phyloP scores from a whole-genome alignment of 2,113 vertebrate species.

The Muntiacus reevesi region DNA sequence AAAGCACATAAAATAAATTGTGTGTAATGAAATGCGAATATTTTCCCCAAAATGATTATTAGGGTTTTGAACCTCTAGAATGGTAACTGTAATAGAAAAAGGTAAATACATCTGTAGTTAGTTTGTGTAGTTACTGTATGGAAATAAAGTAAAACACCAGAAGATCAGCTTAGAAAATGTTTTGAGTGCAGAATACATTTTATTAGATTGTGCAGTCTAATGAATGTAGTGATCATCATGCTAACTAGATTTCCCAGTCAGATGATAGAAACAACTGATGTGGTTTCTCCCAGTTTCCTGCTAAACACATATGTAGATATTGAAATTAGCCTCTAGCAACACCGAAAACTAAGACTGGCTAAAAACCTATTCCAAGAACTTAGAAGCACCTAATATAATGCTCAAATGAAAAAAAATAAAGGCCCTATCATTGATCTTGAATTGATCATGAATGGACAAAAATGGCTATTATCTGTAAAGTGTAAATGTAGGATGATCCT shows the following conservation, averaged over 20 bases:
- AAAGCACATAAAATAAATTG: not conserved
- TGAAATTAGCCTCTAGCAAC: not conserved
- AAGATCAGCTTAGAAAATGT: not conserved
- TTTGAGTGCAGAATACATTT: conserved; percentile 1
- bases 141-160: not conserved
- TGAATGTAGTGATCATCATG: not conserved
- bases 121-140: not conserved
- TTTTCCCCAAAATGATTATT: not conserved
- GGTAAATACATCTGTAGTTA: not conserved
- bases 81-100: not conserved
- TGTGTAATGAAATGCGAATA: not conserved
- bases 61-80: not conserved
- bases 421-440: not conserved
- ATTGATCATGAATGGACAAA: not conserved
- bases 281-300: not conserved
- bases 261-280: not conserved
- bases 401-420: not conserved
- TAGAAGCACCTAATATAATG: not conserved
- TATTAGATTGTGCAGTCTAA: not conserved
- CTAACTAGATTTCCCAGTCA: not conserved
- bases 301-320: not conserved
- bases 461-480: not conserved
- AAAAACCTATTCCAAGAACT: not conserved
- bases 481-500: not conserved
- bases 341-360: not conserved